Evolutionary conservation across 2,888 invertebrate genomes (phyloP).

Genomic region (Empis stercorea): DNA sequence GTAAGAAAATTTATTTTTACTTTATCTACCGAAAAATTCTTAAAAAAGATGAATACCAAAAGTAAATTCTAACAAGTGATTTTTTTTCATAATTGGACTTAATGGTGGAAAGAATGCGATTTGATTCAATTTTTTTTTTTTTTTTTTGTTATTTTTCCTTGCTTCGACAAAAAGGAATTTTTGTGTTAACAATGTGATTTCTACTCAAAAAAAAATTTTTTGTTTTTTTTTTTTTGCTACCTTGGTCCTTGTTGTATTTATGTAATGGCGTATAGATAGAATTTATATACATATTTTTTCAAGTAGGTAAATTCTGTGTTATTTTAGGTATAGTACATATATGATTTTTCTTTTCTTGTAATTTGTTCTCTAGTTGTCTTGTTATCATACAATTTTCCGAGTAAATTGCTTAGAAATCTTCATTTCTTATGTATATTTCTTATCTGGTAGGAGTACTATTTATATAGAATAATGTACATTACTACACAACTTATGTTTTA

Average conservation of each 20-base stretch:
- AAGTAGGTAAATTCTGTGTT: slow-evolving; percentile 2
- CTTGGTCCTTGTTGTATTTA: neutral
- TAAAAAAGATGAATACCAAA: neutral
- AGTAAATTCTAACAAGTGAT: neutral
- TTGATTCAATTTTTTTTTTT: slow-evolving; percentile 7
- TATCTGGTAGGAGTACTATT: too few relatives aligned
- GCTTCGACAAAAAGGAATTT: neutral
- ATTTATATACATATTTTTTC: neutral
- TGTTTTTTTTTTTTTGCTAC: neutral
- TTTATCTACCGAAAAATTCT: too few relatives aligned
- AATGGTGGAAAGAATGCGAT: slow-evolving; percentile 7
- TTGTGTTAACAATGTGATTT: neutral
- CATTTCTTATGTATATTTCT: too few relatives aligned
- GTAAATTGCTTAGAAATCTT: too few relatives aligned
- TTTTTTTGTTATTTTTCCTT: neutral
- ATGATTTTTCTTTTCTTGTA: slow-evolving; percentile 4
- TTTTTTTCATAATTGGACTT: slow-evolving; percentile 9
- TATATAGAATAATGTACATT: too few relatives aligned
- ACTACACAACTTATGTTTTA: too few relatives aligned
- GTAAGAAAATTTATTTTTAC: too few relatives aligned
- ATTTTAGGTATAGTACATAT: neutral
- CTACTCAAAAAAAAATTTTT: too few relatives aligned
- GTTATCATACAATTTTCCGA: too few relatives aligned
- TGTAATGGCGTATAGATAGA: too few relatives aligned
- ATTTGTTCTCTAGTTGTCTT: slow-evolving; percentile 4